Evolutionary conservation across 2,888 invertebrate species (phyloP).

Genomic region (Phyto melanocephala): DNA sequence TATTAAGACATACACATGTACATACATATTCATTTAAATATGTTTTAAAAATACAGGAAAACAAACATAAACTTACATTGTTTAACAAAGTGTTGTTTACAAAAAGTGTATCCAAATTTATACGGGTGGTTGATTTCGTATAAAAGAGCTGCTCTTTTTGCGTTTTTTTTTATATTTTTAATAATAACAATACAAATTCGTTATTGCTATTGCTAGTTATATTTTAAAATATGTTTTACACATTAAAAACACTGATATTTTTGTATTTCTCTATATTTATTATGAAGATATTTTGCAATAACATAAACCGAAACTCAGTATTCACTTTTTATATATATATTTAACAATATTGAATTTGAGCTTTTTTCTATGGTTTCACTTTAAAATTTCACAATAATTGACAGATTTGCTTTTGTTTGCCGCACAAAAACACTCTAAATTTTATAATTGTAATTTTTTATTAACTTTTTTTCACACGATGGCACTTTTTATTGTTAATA

Average conservation of each 20-base stretch:
- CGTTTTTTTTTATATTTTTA: neutral
- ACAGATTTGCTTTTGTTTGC: conserved; percentile 28
- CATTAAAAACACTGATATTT: conserved; percentile 17
- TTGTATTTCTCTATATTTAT: neutral
- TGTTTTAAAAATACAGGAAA: neutral
- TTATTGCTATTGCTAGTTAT: neutral
- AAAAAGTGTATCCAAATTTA: conserved; percentile 57
- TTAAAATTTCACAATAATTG: conserved; percentile 41
- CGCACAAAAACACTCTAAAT: neutral
- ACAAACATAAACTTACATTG: conserved; percentile 51
- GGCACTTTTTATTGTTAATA: neutral
- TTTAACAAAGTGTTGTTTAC: conserved; percentile 48
- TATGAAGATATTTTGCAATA: neutral
- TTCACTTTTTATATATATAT: neutral
- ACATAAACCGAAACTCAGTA: neutral
- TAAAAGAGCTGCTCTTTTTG: neutral
- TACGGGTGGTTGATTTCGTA: conserved; percentile 40
- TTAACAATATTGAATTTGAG: neutral
- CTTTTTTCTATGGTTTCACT: conserved; percentile 2
- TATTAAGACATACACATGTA: neutral
- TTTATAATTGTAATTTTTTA: too few species aligned
- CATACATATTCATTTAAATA: neutral
- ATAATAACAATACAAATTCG: neutral
- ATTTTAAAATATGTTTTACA: neutral
- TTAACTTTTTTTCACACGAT: neutral